Conservation (phyloP, 2,797 vertebrate species). For the Danio kyathit region DNA sequence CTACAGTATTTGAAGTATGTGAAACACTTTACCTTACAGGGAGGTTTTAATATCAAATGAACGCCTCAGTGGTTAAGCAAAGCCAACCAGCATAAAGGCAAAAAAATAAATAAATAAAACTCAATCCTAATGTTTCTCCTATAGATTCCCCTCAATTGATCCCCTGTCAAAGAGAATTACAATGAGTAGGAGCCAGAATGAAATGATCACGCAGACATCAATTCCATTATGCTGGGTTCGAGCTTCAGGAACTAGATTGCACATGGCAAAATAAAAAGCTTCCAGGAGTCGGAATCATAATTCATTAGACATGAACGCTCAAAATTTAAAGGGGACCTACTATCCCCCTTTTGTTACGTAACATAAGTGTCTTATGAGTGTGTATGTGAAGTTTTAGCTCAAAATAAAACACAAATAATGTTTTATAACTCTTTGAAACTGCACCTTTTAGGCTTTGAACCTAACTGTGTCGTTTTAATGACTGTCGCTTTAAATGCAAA, state of each 20-base stretch:
- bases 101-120: background rate
- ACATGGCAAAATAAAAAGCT: background rate
- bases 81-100: background rate
- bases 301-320: background rate
- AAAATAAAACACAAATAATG: too few species aligned
- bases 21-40: constrained; percentile 69
- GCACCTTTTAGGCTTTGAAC: too few species aligned
- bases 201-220: constrained; percentile 25
- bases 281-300: constrained; percentile 7
- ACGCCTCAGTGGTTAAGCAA: constrained; percentile 62
- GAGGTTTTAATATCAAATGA: constrained; percentile 69
- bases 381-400: too few species aligned
- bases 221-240: background rate
- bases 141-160: constrained; percentile 56
- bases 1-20: constrained; percentile 59
- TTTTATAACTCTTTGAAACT: too few species aligned
- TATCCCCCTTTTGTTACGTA: too few species aligned
- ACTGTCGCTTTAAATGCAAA: too few species aligned
- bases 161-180: constrained; percentile 56
- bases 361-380: too few species aligned
- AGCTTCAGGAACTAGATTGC: constrained; percentile 3
- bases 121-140: constrained; percentile 8
- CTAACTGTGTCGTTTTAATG: too few species aligned
- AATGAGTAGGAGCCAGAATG: constrained; percentile 27
- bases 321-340: background rate